Conservation (phyloP, 2,797 vertebrate species). For the Todus mexicanus region DNA sequence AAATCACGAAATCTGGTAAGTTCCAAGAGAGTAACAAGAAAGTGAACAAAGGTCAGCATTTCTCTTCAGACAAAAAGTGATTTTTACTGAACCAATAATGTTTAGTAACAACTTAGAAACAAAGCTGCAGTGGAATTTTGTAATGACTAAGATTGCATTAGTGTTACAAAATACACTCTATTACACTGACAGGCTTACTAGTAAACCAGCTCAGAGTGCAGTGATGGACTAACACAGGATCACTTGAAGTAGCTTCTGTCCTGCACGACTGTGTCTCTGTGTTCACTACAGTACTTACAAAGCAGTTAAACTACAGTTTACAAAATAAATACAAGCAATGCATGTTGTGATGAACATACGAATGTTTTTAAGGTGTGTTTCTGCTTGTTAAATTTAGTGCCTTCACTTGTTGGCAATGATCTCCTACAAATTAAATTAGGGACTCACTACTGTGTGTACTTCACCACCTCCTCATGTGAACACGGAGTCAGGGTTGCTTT, state of each 20-base stretch:
- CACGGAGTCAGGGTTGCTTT: background rate
- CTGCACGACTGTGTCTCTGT: background rate
- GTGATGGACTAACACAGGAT: background rate
- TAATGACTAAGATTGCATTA: slow-evolving; percentile 23
- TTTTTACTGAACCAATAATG: background rate
- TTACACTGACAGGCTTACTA: background rate
- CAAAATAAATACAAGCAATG: background rate
- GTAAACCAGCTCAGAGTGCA: background rate
- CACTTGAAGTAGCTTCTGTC: background rate
- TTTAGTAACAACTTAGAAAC: slow-evolving; percentile 2
- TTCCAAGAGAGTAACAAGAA: background rate
- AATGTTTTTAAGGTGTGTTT: background rate
- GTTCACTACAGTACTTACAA: background rate
- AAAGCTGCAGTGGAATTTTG: slow-evolving; percentile 1
- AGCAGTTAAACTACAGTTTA: background rate
- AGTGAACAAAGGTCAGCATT: background rate
- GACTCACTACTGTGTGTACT: background rate
- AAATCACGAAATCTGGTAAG: background rate
- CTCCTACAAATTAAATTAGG: background rate
- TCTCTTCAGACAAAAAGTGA: background rate
- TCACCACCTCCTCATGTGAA: background rate
- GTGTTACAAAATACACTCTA: slow-evolving; percentile 17
- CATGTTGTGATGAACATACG: background rate
- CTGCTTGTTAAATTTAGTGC: background rate
- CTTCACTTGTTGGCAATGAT: background rate